phyloP scores from a whole-genome alignment of 2,888 invertebrate genomes.

The Drosophila picticornis region DNA sequence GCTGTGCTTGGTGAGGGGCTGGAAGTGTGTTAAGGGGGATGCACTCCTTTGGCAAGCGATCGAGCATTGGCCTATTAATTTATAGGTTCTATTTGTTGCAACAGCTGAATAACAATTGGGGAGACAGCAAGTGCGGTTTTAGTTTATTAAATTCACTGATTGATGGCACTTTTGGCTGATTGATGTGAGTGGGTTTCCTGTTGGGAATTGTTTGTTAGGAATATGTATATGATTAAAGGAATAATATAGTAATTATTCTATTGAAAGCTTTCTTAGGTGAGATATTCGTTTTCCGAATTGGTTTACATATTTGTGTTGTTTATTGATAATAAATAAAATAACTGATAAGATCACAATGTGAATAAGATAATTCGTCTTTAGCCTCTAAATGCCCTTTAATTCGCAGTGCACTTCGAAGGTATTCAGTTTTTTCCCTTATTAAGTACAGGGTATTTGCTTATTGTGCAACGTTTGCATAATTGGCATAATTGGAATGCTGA shows the following conservation, averaged over 20 bases:
- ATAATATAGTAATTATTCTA: background rate
- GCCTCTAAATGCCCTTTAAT: background rate
- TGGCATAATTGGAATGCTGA: background rate
- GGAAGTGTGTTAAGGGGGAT: background rate
- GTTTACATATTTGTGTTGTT: background rate
- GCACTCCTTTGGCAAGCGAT: background rate
- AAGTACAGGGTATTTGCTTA: background rate
- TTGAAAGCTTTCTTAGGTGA: too few species aligned
- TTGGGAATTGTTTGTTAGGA: background rate
- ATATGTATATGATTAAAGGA: background rate
- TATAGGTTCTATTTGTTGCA: constrained; percentile 39
- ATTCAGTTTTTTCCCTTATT: background rate
- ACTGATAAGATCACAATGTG: too few species aligned
- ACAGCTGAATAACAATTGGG: constrained; percentile 20
- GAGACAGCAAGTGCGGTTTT: constrained; percentile 13
- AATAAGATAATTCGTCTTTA: background rate
- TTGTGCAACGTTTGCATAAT: background rate
- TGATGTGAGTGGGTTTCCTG: background rate
- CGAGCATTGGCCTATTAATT: constrained; percentile 38
- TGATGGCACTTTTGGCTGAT: constrained; percentile 28
- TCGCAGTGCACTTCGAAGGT: background rate
- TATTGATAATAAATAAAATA: background rate
- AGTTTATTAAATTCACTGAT: background rate
- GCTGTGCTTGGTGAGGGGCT: constrained; percentile 6
- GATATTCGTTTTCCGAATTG: background rate